Evolutionary conservation across 2,888 invertebrate genomes (phyloP).

Genomic region (Pyrrhosoma nymphula): DNA sequence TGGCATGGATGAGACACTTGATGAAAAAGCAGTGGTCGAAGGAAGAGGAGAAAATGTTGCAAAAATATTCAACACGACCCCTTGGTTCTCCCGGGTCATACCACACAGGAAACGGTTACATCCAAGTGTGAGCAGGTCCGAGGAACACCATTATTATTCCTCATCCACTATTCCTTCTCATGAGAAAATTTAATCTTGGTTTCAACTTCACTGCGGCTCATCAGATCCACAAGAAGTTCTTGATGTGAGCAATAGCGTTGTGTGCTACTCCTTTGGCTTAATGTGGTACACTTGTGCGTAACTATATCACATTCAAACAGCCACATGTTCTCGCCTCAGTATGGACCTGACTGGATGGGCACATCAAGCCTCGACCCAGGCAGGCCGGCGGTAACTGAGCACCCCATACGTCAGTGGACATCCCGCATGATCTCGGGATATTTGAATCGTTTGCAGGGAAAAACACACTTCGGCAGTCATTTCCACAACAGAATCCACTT

Average conservation of each 20-base stretch:
- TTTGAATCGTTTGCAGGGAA: background rate
- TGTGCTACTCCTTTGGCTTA: conserved; percentile 61
- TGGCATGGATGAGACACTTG: conserved; percentile 46
- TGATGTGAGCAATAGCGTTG: conserved; percentile 42
- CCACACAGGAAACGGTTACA: conserved; percentile 17
- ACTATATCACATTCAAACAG: conserved; percentile 65
- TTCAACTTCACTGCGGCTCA: conserved; percentile 22
- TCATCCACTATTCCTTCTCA: conserved; percentile 4
- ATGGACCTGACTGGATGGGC: background rate
- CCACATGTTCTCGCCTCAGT: conserved; percentile 38
- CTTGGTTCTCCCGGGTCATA: background rate
- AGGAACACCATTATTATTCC: background rate
- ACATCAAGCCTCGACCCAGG: background rate
- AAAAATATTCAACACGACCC: conserved; percentile 8
- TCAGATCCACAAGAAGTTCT: conserved; percentile 38
- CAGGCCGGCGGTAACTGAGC: background rate
- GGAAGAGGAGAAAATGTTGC: conserved; percentile 38
- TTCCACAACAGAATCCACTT: background rate
- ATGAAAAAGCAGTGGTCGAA: conserved; percentile 38
- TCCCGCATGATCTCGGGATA: background rate
- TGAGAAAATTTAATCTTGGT: background rate
- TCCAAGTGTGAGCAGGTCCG: background rate
- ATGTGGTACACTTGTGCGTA: conserved; percentile 61
- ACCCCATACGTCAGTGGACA: background rate
- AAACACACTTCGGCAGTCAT: background rate